Conservation (phyloP, 2,113 vertebrate genomes). For the Gnathonemus longibarbis region DNA sequence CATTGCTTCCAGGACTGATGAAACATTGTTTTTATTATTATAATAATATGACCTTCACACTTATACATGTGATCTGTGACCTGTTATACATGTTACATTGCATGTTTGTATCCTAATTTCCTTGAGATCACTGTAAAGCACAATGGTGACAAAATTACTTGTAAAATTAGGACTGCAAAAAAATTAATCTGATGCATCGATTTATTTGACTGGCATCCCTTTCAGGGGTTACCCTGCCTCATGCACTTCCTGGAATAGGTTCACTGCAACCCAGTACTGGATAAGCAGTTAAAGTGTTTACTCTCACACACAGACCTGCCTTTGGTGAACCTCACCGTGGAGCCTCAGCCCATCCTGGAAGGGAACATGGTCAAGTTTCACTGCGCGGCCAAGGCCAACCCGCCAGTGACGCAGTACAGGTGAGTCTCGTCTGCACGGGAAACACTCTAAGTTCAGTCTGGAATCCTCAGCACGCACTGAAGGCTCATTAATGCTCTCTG, state of each 20-base stretch:
- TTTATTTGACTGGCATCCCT: background rate
- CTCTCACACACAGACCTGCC: constrained; percentile 73
- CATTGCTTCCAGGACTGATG: background rate
- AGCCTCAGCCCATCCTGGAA: constrained; percentile 88
- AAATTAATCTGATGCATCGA: background rate
- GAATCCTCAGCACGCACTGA: background rate
- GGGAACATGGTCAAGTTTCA: constrained; percentile 89
- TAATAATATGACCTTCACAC: background rate
- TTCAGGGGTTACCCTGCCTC: no score
- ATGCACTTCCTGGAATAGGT: background rate
- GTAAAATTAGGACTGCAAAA: background rate
- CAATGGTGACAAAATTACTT: background rate
- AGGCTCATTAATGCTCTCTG: constrained; percentile 11
- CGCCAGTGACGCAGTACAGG: constrained; percentile 91
- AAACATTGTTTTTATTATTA: background rate
- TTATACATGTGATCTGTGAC: background rate
- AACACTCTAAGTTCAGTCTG: background rate
- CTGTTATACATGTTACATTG: background rate
- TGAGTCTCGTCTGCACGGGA: constrained; percentile 48
- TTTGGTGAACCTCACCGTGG: constrained; percentile 88
- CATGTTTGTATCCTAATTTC: background rate
- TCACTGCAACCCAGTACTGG: background rate
- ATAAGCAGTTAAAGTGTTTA: background rate
- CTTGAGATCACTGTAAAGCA: background rate
- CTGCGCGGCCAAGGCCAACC: constrained; percentile 95